Evolutionary conservation across 2,113 vertebrate species (phyloP), one percentile per base, ranked within the genome.

Genomic region (Crotalus viridis): DNA sequence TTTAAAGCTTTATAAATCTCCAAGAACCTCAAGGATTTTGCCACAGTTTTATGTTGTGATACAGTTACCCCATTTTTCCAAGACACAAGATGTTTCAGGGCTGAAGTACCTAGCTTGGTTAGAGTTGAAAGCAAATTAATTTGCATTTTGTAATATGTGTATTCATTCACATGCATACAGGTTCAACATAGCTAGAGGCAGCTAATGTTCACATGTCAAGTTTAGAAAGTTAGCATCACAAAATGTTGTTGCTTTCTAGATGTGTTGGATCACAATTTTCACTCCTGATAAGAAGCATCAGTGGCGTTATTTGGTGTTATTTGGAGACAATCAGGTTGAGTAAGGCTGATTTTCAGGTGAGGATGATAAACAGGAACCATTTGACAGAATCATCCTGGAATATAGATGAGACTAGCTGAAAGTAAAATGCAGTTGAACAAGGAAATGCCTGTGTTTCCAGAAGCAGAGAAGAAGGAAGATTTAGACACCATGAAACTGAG

Each of bases 1-100:
- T 90, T 92, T 28, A 24, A 87, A 85, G 9, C 39, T 48, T 91
- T 95, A 88, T 7, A 51, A 46, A n/a, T 92, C 87, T 28, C 85
- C 5, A 55, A 13, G 57, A 87, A 15, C 55, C 17, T 28, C 89
- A 33, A 52, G 26, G 43, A 90, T 56, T 57, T 59, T 87, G 12
- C 10, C 24, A 26, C 48, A 87, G 86, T 89, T 89, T 90, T 69
- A 90, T 33, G 59, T 3, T n/a, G 8, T 51, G 10, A 69, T 51
- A 52, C 46, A 51, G 15, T 90, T 28, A 51, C 26, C 7, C 28
- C 12, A 28, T 59, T 90, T 69, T 89, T 69, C 46, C 89, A 64
- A 64, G 43, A 19, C 7, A 1, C 87, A 56, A 33, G 17, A 17
- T n/a, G 15, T 88, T 26, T 52, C 87, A 46, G 85, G 10, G 3